Evolutionary conservation across 2,888 invertebrate species (phyloP).

Genomic region (Pedicia rivosa): DNA sequence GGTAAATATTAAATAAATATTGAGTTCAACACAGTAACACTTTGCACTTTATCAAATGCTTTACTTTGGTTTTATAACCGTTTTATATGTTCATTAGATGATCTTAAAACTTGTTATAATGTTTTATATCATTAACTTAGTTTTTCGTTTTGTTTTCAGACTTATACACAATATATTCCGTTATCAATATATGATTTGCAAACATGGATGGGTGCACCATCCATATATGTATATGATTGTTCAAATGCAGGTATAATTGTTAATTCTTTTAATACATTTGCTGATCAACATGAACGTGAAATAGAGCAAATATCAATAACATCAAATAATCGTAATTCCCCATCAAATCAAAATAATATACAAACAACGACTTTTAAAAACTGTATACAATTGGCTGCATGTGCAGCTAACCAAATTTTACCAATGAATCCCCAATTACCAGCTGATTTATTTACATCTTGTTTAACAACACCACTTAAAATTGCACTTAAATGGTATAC

Average conservation of each 20-base stretch:
- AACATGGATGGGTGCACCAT: conserved; percentile 98
- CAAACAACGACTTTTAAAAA: conserved; percentile 48
- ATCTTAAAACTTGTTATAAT: too few species aligned
- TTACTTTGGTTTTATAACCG: too few species aligned
- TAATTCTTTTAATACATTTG: conserved; percentile 77
- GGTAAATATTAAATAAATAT: conserved; percentile 44
- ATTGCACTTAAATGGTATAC: conserved; percentile 92
- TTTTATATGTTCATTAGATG: too few species aligned
- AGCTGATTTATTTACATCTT: conserved; percentile 93
- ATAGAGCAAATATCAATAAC: conserved; percentile 31
- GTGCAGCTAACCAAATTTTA: conserved; percentile 79
- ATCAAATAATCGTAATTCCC: conserved; percentile 7
- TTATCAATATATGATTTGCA: conserved; percentile 96
- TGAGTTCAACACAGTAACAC: too few species aligned
- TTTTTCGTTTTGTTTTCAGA: conserved; percentile 42
- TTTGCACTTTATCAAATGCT: background rate
- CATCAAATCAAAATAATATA: conserved; percentile 1
- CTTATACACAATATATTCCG: conserved; percentile 98
- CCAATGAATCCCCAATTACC: conserved; percentile 97
- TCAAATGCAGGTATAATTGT: conserved; percentile 96
- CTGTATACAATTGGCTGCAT: conserved; percentile 95
- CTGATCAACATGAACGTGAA: conserved; percentile 78
- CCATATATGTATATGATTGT: conserved; percentile 98
- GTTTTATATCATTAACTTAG: too few species aligned
- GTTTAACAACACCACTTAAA: conserved; percentile 96